These are phyloP conservation scores for Ivindomyrus marchei DNA, from an alignment of 2,113 vertebrate species.

Conservation along the genomic window DNA sequence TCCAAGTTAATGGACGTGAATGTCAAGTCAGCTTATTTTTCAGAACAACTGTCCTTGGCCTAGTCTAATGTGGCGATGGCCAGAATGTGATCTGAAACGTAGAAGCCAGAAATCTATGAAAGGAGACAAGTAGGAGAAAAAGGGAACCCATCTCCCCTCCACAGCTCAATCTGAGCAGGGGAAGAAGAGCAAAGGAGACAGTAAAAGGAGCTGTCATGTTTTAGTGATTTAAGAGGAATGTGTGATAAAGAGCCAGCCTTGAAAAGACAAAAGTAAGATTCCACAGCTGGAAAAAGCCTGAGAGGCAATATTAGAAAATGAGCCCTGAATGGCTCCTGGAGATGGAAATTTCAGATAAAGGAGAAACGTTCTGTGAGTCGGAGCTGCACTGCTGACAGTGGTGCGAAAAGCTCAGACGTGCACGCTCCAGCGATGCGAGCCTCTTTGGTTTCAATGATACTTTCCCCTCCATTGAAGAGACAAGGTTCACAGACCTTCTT, in stretches of 20 bases:
- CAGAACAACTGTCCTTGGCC: conserved; percentile 22
- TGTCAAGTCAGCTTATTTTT: conserved; percentile 27
- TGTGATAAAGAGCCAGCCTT: background rate
- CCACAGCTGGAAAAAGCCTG: background rate
- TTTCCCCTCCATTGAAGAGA: background rate
- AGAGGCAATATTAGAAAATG: background rate
- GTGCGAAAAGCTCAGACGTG: background rate
- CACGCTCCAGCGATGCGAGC: background rate
- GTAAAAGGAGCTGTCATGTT: background rate
- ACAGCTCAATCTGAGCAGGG: background rate
- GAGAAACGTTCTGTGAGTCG: background rate
- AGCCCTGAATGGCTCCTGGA: background rate
- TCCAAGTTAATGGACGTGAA: conserved; percentile 28
- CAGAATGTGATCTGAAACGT: background rate
- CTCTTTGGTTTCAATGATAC: background rate
- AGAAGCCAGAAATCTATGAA: background rate
- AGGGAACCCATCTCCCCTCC: background rate
- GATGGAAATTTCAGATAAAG: background rate
- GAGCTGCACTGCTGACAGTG: background rate
- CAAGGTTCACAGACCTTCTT: background rate
- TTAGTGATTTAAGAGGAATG: background rate
- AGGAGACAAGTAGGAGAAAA: background rate
- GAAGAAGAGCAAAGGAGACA: background rate
- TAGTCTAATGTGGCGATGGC: background rate
- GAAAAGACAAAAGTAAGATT: background rate